phyloP scores from a whole-genome alignment of 2,888 invertebrate species.

The Leistus spinibarbis region DNA sequence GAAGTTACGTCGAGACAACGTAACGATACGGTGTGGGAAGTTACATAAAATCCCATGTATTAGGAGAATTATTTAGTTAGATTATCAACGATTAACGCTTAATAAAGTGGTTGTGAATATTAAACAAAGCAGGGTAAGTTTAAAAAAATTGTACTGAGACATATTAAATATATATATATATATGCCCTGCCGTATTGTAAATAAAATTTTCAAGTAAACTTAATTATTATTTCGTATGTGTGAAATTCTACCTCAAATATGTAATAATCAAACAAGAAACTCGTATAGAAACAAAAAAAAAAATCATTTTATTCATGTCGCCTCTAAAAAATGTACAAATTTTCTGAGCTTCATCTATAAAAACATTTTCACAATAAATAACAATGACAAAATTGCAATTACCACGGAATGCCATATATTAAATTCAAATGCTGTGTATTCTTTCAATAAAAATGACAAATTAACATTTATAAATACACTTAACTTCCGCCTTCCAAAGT shows the following conservation, averaged over 20 bases:
- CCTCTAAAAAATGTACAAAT: constrained; percentile 34
- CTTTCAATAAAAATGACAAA: no score
- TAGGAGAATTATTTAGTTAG: background rate
- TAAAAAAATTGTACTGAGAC: background rate
- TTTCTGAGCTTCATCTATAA: constrained; percentile 31
- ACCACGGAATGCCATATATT: background rate
- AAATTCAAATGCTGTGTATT: no score
- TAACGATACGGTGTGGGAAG: constrained; percentile 64
- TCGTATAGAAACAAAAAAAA: constrained; percentile 15
- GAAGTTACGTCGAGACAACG: constrained; percentile 65
- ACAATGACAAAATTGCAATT: background rate
- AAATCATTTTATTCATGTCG: constrained; percentile 29
- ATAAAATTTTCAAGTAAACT: constrained; percentile 4
- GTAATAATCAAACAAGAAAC: background rate
- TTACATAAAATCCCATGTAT: constrained; percentile 49
- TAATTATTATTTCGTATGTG: background rate
- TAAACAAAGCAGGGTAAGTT: constrained; percentile 27
- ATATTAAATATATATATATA: background rate
- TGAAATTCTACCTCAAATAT: constrained; percentile 4
- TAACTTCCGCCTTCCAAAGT: no score
- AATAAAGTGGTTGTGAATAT: constrained; percentile 31
- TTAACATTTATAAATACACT: no score
- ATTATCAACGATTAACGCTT: constrained; percentile 29
- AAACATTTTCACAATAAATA: constrained; percentile 26
- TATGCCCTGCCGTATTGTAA: constrained; percentile 2